phyloP scores from a whole-genome alignment of 92 coral and sea anemone genomes.

The Paramuricea clavata region DNA sequence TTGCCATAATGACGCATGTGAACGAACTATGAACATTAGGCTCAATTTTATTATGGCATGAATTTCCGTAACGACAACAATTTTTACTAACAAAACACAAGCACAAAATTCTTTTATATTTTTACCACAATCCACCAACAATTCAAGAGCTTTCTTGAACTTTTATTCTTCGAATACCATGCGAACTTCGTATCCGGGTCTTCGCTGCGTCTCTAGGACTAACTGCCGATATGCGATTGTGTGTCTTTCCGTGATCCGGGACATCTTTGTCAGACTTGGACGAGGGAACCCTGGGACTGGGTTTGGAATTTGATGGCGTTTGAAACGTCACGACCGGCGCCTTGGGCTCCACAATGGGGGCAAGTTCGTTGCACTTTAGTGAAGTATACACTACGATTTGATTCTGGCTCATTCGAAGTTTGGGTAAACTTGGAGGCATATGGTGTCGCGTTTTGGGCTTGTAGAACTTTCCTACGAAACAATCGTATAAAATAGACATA shows the following conservation, averaged over 20 bases:
- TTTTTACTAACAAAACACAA: too few species aligned
- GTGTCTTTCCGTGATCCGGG: slow-evolving; percentile 12
- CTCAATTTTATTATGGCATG: too few species aligned
- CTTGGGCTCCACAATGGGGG: slow-evolving; percentile 80
- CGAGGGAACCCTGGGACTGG: slow-evolving; percentile 45
- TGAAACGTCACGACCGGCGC: slow-evolving; percentile 73
- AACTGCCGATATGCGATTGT: slow-evolving; percentile 21
- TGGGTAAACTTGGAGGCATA: slow-evolving; percentile 82
- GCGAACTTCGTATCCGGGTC: slow-evolving; percentile 16
- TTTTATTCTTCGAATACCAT: slow-evolving; percentile 7
- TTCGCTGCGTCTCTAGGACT: slow-evolving; percentile 46
- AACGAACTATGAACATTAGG: too few species aligned
- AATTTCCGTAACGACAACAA: too few species aligned
- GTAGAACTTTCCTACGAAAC: slow-evolving; percentile 87
- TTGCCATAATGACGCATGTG: too few species aligned
- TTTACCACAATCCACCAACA: neutral
- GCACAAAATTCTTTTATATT: neutral
- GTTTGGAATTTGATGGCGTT: slow-evolving; percentile 22
- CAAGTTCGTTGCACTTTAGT: slow-evolving; percentile 86
- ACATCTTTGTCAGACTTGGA: slow-evolving; percentile 40
- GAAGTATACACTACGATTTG: slow-evolving; percentile 94
- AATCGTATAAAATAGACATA: neutral
- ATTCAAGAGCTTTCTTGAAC: slow-evolving; percentile 24
- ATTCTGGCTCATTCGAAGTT: slow-evolving; percentile 85
- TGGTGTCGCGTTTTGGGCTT: slow-evolving; percentile 89